Evolutionary conservation across 1,140 invertebrate species (phyloP).

Genomic region (Drosophila seguyi): DNA sequence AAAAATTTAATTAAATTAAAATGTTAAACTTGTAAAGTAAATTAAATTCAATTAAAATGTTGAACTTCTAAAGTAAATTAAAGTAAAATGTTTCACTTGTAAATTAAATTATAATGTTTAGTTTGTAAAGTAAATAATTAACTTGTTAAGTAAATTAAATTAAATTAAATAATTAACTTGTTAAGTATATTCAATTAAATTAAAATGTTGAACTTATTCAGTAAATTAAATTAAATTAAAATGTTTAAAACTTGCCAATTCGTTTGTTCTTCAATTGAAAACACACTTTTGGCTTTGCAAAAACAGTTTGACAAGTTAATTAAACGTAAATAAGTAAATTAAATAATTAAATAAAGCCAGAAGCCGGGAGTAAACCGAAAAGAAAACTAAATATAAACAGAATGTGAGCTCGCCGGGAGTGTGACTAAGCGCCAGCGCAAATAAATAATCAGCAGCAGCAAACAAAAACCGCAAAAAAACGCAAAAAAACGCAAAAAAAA

Average conservation of each 20-base stretch:
- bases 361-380: background rate
- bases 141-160: too few species aligned
- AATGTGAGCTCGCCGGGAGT: too few species aligned
- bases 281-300: background rate
- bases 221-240: background rate
- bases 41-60: background rate
- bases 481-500: background rate
- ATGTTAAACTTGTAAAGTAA: background rate
- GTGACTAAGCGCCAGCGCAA: conserved; percentile 8
- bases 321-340: background rate
- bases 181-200: too few species aligned
- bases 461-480: background rate
- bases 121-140: too few species aligned
- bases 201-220: too few species aligned
- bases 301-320: background rate
- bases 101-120: too few species aligned
- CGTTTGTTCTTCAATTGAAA: background rate
- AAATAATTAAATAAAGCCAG: conserved; percentile 3
- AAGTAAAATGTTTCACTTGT: background rate
- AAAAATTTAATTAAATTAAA: background rate
- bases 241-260: background rate
- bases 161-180: too few species aligned
- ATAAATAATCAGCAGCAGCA: conserved; percentile 10
- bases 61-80: too few species aligned
- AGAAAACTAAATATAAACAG: conserved; percentile 6